These are phyloP conservation scores for Rhodinocichla rosea DNA, from an alignment of 2,113 vertebrate genomes.

Conservation along the genomic window DNA sequence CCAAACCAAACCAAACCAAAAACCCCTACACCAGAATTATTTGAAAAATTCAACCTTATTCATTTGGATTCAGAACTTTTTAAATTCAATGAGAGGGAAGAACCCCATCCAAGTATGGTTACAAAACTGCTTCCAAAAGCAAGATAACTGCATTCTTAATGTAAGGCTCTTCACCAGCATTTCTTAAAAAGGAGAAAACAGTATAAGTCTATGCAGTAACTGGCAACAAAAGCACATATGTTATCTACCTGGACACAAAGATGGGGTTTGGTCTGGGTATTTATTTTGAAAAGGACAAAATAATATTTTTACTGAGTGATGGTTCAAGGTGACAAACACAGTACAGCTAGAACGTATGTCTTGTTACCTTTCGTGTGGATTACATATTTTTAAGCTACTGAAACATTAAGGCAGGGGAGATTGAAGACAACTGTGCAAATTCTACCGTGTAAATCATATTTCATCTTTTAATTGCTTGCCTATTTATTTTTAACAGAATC, in stretches of 20 bases:
- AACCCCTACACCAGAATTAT: neutral
- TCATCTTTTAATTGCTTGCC: neutral
- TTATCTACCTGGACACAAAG: neutral
- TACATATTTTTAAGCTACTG: neutral
- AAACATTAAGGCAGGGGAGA: neutral
- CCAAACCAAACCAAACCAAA: neutral
- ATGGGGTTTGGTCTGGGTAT: neutral
- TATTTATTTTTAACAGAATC: neutral
- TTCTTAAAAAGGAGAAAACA: neutral
- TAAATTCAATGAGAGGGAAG: neutral
- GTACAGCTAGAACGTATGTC: accelerated
- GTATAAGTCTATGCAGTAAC: neutral
- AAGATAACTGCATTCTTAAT: neutral
- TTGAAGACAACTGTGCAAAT: neutral
- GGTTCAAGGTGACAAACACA: neutral
- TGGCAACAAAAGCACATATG: neutral
- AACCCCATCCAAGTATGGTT: neutral
- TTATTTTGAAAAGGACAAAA: neutral
- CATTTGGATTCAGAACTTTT: neutral
- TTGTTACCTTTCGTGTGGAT: neutral
- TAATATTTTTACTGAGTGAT: neutral
- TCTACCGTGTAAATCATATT: neutral
- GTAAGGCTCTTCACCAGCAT: neutral
- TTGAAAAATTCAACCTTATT: neutral
- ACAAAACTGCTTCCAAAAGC: neutral